Conservation (phyloP, 2,797 vertebrate genomes). For the Danio jaintianensis region DNA sequence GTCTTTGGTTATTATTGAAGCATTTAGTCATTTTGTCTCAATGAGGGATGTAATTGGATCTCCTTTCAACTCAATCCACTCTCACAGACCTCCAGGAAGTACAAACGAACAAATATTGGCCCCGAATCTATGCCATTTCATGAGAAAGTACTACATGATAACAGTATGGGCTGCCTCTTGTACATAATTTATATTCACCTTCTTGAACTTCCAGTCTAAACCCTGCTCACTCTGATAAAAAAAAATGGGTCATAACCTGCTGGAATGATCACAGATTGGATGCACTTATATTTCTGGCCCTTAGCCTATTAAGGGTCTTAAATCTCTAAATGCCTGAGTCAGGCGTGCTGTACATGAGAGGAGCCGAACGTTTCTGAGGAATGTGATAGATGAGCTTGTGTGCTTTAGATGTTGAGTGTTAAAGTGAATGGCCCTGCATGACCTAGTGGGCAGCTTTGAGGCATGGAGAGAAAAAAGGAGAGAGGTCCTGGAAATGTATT, state of each 20-base stretch:
- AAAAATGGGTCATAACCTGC: constrained; percentile 47
- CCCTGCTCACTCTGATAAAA: constrained; percentile 60
- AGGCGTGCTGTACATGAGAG: constrained; percentile 63
- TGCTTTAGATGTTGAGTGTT: constrained; percentile 18
- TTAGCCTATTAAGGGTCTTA: constrained; percentile 60
- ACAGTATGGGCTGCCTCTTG: constrained; percentile 35
- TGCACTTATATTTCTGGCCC: constrained; percentile 66
- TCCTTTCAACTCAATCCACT: not conserved
- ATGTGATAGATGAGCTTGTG: constrained; percentile 10
- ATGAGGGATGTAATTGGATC: not conserved
- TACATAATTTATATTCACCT: constrained; percentile 57
- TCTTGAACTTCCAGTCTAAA: constrained; percentile 40
- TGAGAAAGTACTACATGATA: constrained; percentile 34
- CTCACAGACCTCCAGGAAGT: constrained; percentile 14
- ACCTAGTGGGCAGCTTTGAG: constrained; percentile 47
- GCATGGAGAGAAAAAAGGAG: not conserved
- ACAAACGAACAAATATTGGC: constrained; percentile 31
- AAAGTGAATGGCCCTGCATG: constrained; percentile 24
- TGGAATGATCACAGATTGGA: constrained; percentile 67
- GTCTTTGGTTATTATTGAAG: not conserved
- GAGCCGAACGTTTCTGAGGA: constrained; percentile 66
- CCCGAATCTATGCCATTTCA: constrained; percentile 41
- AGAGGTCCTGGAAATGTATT: constrained; percentile 2
- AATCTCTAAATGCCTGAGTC: constrained; percentile 65
- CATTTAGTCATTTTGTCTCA: not conserved